phyloP scores from a whole-genome alignment of 2,888 invertebrate species.

The Epinotia brunnichana region DNA sequence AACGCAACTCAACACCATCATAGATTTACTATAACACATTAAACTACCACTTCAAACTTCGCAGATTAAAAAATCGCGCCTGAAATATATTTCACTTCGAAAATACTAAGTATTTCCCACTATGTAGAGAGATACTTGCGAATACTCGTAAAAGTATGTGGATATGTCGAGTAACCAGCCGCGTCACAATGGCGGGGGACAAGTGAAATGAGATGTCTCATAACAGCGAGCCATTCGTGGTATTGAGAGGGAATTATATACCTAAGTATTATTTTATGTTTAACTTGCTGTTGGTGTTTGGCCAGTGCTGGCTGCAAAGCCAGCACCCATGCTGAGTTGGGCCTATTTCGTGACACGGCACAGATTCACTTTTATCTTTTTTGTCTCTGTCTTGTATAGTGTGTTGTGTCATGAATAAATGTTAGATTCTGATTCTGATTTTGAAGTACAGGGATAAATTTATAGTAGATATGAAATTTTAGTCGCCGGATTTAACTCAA shows the following conservation, averaged over 20 bases:
- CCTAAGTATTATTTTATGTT: not conserved
- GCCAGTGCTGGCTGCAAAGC: no score
- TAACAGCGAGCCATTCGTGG: conserved; percentile 59
- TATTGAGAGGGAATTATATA: conserved; percentile 44
- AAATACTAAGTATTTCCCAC: conserved; percentile 19
- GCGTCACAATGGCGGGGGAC: conserved; percentile 66
- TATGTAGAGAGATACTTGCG: not conserved
- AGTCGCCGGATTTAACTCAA: no score
- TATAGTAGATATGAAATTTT: no score
- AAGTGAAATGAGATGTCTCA: conserved; percentile 81
- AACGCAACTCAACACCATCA: not conserved
- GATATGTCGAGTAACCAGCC: conserved; percentile 45
- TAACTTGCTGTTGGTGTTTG: no score
- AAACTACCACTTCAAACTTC: not conserved
- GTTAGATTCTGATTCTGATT: no score
- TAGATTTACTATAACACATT: not conserved
- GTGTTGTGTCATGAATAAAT: no score
- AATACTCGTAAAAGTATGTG: conserved; percentile 17
- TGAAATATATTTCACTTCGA: not conserved
- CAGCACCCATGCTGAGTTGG: no score
- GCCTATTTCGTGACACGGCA: no score
- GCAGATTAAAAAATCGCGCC: not conserved
- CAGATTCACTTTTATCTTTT: no score
- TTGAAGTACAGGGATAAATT: no score
- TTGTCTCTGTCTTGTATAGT: no score